Conservation (phyloP, 2,113 vertebrate genomes). For the Rousettus leschenaultii region DNA sequence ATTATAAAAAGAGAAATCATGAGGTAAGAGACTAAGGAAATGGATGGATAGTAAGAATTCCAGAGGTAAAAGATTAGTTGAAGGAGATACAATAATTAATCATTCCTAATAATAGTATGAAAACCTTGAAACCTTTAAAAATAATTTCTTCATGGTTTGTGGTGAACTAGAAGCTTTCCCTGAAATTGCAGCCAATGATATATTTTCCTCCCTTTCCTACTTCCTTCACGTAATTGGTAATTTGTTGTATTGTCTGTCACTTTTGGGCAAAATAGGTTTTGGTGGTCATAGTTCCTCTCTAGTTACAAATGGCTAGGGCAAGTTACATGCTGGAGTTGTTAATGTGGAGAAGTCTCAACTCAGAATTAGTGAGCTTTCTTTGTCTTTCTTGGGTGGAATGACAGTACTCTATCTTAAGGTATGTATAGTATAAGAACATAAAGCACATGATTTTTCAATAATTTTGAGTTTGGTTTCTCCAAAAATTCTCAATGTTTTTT, state of each 20-base stretch:
- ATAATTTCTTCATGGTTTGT: conserved; percentile 30
- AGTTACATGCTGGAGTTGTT: background rate
- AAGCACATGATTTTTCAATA: background rate
- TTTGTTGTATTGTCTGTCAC: background rate
- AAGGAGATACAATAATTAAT: background rate
- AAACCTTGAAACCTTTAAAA: background rate
- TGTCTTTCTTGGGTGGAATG: conserved; percentile 11
- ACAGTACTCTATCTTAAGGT: background rate
- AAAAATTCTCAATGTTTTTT: background rate
- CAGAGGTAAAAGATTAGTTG: background rate
- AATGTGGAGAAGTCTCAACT: conserved; percentile 14
- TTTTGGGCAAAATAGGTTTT: background rate
- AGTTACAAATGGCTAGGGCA: background rate
- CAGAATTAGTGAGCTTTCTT: background rate
- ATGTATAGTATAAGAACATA: background rate
- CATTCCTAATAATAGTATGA: background rate
- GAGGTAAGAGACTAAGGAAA: background rate
- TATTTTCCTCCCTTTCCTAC: background rate
- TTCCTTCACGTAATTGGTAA: background rate
- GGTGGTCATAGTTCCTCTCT: background rate
- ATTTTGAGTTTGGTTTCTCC: conserved; percentile 15
- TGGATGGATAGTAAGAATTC: background rate
- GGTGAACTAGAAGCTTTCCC: background rate
- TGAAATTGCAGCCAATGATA: background rate
- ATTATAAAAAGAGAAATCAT: conserved; percentile 8